Conservation (phyloP, 2,113 vertebrate species). For the Cyrtonyx montezumae region DNA sequence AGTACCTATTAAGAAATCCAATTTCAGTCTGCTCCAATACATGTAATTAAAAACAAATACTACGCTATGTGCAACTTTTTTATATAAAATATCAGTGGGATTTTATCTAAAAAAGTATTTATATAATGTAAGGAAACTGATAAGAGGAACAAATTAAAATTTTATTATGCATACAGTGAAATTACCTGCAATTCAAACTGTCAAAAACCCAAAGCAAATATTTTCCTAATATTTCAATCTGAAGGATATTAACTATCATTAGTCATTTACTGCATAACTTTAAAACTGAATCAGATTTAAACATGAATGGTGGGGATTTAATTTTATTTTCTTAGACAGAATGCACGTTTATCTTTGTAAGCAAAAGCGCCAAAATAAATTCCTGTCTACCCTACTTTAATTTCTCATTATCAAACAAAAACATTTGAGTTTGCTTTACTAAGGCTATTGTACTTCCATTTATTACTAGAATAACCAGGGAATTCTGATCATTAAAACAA, state of each 20-base stretch:
- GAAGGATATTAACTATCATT: background rate
- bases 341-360: background rate
- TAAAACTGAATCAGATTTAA: background rate
- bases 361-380: conserved; percentile 47
- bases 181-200: background rate
- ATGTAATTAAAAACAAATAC: background rate
- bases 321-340: conserved; percentile 37
- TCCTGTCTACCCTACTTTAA: background rate
- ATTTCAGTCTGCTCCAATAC: background rate
- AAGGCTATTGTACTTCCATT: background rate
- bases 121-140: background rate
- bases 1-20: background rate
- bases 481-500: conserved; percentile 27
- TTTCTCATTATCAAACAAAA: conserved; percentile 42
- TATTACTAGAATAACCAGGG: conserved; percentile 8
- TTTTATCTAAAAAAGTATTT: background rate
- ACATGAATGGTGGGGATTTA: conserved; percentile 22
- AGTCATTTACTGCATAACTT: background rate
- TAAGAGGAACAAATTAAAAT: background rate
- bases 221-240: conserved; percentile 23
- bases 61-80: fast-evolving
- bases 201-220: conserved; percentile 5
- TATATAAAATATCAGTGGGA: background rate
- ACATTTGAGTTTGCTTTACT: conserved; percentile 3
- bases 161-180: background rate